Base-by-base conservation (phyloP, 92 coral and sea anemone species). In the Meandrina meandrites region DNA sequence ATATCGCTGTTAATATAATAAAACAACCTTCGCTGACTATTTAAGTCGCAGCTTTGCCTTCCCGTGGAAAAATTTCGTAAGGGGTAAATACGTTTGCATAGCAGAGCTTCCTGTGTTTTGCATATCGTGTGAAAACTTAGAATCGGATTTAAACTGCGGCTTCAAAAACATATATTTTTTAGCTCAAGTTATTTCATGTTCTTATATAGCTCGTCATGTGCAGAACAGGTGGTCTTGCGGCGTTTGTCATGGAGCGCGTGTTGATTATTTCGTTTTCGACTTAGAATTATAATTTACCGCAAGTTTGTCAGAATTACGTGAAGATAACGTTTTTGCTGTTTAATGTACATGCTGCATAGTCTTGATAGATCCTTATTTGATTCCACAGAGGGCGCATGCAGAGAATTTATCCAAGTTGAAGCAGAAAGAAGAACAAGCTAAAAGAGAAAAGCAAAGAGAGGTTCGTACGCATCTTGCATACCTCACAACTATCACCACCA, bases 401-500 rank as follows among this genome's bases (percentile, higher is more conserved):
- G 98, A 97, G 70, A 92, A 93, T 73, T 81, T 80, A 80, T 86
- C 74, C 81, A 93, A 90, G 83, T 84, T 86, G 87, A 94, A 95
- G 80, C 89, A 86, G 40, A 92, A 95, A 74, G 99, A 95, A 74
- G 99, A 97, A 67, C 95, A 97, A 71, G 96, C 93, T 16, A 93
- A 94, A 78, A 88, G 99, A 50, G 97, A 97, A 84, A 40, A 89
- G 57, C 89, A 86, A 71, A 86, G 83, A 56, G 67, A 79, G 85
- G 89, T 86, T 8, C 78, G 83, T 47, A 12, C 40, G 22, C 36
- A 37, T 30, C 34, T 18, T 4, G 8, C 28, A 12, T 8, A n/a
- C 22, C 35, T 0, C 73, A 14, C 45, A 8, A 30, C 42, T 1
- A 21, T 60, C 19, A 1, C 24, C 7, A n/a, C n/a, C n/a, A n/a